phyloP scores from a whole-genome alignment of 2,888 invertebrate genomes.

The Halocaridina rubra region DNA sequence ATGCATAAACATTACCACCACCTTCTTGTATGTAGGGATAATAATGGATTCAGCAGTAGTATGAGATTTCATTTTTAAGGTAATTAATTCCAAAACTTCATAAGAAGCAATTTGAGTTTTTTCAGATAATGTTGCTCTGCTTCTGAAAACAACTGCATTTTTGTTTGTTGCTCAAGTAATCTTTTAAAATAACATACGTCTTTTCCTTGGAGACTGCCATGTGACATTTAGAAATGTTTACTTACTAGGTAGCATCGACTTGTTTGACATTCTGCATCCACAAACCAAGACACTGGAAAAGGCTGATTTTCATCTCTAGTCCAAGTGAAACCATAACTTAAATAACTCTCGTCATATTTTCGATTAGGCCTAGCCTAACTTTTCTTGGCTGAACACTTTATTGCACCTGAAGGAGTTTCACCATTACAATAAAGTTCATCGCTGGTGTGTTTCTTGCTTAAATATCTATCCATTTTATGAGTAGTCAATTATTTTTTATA shows the following conservation, averaged over 20 bases:
- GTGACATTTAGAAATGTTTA: neutral
- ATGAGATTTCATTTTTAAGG: neutral
- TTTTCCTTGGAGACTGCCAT: neutral
- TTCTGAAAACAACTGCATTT: neutral
- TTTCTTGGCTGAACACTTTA: conserved; percentile 19
- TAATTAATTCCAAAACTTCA: neutral
- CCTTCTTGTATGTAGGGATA: neutral
- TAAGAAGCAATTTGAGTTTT: conserved; percentile 5
- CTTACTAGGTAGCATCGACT: neutral
- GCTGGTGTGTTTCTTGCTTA: too few relatives aligned
- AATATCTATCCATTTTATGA: too few relatives aligned
- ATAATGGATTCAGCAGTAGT: conserved; percentile 6
- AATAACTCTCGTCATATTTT: neutral
- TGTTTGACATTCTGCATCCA: neutral
- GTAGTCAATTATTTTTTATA: too few relatives aligned
- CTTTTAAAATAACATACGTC: conserved; percentile 3
- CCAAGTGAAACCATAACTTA: neutral
- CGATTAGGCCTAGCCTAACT: neutral
- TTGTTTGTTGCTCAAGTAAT: neutral
- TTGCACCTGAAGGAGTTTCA: too few relatives aligned
- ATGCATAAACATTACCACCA: neutral
- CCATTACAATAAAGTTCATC: too few relatives aligned
- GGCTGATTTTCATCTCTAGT: neutral
- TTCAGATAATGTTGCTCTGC: conserved; percentile 4
- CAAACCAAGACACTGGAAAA: neutral